Conservation (phyloP, 1,140 invertebrate genomes). For the Camponotus floridanus region DNA sequence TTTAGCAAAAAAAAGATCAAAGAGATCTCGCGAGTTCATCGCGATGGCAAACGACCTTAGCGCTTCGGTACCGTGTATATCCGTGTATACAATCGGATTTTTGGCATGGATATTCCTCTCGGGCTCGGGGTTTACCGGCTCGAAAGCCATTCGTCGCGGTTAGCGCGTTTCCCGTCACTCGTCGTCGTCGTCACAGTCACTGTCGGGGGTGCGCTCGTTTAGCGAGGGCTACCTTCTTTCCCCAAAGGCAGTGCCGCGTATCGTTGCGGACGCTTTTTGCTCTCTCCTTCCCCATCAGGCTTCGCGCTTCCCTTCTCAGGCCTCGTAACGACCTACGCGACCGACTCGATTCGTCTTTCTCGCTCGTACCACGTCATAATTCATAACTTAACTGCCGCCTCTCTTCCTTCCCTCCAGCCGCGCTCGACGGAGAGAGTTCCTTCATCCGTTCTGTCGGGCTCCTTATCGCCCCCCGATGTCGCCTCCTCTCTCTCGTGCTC, state of each 20-base stretch:
- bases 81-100: constrained; percentile 38
- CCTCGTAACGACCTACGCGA: constrained; percentile 78
- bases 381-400: constrained; percentile 84
- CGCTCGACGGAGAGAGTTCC: constrained; percentile 56
- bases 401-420: constrained; percentile 66
- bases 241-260: constrained; percentile 62
- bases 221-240: constrained; percentile 62
- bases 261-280: constrained; percentile 77
- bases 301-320: constrained; percentile 47
- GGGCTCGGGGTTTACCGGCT: constrained; percentile 19
- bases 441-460: constrained; percentile 67
- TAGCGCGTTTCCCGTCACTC: constrained; percentile 55
- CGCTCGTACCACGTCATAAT: constrained; percentile 82
- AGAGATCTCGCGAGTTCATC: too few species aligned
- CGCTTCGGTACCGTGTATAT: background rate
- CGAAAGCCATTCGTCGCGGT: constrained; percentile 70
- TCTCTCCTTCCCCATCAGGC: constrained; percentile 54
- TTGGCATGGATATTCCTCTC: constrained; percentile 3
- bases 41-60: constrained; percentile 30
- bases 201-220: constrained; percentile 70
- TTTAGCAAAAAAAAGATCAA: background rate
- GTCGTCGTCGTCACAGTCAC: constrained; percentile 62
- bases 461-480: constrained; percentile 67
- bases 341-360: constrained; percentile 82
- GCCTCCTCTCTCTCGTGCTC: constrained; percentile 55